A percentile compares a stretch with the other conserved stretches of the same genome.
phyloP scores from a whole-genome alignment of 2,888 invertebrate genomes.

The Rhorus exstirpatorius region DNA sequence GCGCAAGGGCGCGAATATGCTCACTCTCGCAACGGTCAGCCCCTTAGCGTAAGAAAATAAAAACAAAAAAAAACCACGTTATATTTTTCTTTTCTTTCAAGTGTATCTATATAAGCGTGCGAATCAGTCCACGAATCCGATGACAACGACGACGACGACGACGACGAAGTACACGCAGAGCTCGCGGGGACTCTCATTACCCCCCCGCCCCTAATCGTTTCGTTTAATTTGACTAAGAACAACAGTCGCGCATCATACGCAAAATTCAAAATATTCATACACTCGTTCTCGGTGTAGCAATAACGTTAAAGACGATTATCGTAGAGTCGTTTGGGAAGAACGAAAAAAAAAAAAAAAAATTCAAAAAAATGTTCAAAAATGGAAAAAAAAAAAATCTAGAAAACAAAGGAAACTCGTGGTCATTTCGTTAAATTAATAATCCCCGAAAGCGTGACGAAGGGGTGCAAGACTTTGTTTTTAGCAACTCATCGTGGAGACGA shows the following conservation, averaged over 20 bases:
- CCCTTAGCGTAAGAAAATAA: conserved; percentile 44
- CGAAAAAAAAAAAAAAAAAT: conserved; percentile 13
- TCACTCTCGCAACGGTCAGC: conserved; percentile 51
- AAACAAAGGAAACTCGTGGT: conserved; percentile 45
- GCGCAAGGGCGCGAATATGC: conserved; percentile 55
- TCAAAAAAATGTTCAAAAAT: conserved; percentile 22
- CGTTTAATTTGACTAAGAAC: conserved; percentile 68
- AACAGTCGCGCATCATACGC: conserved; percentile 63
- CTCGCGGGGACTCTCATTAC: conserved; percentile 35
- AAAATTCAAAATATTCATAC: conserved; percentile 61
- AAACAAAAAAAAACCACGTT: conserved; percentile 54
- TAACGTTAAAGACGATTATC: conserved; percentile 61
- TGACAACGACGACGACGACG: conserved; percentile 42
- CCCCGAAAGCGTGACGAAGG: conserved; percentile 52
- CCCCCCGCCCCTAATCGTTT: conserved; percentile 56
- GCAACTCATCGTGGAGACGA: background rate
- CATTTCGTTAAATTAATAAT: conserved; percentile 27
- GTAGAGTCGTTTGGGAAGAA: conserved; percentile 61
- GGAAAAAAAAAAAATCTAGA: conserved; percentile 25
- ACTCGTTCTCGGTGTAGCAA: conserved; percentile 56
- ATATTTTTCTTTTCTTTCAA: conserved; percentile 32
- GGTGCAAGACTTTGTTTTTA: conserved; percentile 38
- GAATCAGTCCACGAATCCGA: conserved; percentile 59
- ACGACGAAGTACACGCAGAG: conserved; percentile 52
- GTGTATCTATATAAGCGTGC: conserved; percentile 61